Evolutionary conservation across 2,888 invertebrate genomes (phyloP).

Genomic region (Amiota minor): DNA sequence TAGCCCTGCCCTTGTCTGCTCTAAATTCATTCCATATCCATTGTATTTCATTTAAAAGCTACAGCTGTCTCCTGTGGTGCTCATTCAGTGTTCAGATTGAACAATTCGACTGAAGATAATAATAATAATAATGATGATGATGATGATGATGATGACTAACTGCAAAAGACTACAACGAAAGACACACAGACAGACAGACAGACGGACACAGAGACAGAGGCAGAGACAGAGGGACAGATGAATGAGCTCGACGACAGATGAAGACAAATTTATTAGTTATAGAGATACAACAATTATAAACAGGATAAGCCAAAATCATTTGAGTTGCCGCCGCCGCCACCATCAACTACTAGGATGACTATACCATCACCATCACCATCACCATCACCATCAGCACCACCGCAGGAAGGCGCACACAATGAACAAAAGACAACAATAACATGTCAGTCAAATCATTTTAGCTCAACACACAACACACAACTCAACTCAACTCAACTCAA

Average conservation of each 20-base stretch:
- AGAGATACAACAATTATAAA: conserved; percentile 8
- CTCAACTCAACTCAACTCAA: not conserved
- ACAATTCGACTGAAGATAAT: not conserved
- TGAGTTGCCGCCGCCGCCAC: not conserved
- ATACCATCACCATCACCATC: not conserved
- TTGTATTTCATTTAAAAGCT: not conserved
- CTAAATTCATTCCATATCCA: no score
- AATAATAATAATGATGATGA: not conserved
- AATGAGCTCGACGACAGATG: not conserved
- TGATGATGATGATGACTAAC: not conserved
- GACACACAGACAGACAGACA: not conserved
- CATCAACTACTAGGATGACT: no score
- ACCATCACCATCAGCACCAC: no score
- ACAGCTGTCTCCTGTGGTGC: conserved; percentile 10
- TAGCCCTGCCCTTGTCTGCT: no score
- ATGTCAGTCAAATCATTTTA: conserved; percentile 15
- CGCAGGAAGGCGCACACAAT: not conserved
- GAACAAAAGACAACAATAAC: not conserved
- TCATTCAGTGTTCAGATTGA: no score
- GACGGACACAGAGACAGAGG: not conserved
- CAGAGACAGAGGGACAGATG: not conserved
- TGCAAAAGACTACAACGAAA: conserved; percentile 4
- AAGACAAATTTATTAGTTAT: not conserved
- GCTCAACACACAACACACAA: not conserved
- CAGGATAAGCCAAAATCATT: conserved; percentile 6